Base-by-base conservation (phyloP, 1,140 invertebrate genomes). In the Hestina assimilis region DNA sequence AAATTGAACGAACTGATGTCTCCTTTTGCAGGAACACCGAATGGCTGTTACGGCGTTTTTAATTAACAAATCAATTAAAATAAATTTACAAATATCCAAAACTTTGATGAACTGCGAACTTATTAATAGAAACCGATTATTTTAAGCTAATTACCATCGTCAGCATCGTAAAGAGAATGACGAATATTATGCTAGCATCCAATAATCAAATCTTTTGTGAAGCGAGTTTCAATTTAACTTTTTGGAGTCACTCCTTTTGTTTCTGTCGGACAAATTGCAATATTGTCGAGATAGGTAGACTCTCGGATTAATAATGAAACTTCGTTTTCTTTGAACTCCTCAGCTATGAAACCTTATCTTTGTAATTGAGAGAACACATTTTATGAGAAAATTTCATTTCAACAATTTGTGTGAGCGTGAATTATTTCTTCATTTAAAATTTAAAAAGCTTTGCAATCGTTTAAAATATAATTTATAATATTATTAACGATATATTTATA, bases 151-250 rank as follows among this genome's bases (percentile, higher is more conserved):
- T 48, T 57, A 48, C 19, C 31, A 33, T 57, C 26, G 54, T 57
- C 48, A 57, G 26, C 17, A 23, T 41, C 50, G 38, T 57, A 45
- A 57, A 57, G 26, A 23, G 48, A 48, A 58, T 42, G 33, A 63
- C 47, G 46, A 56, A 57, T 52, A 58, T 58, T 56, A 24, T 40
- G 17, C 41, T 33, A n/a, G 4, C 31, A 12, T 26, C 9, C 21
- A 40, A 14, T 21, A 54, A 53, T 56, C 52, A 40, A 48, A 46
- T 47, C 57, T 47, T 55, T 54, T 52, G 54, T 45, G 14, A 19
- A 38, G 11, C 17, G 43, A 60, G 56, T 59, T 65, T 60, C 57
- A 65, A 65, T 65, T 65, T 56, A 59, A 65, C 52, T 55, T 63
- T 62, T 59, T 26, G 51, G 42, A 52, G 12, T 42, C 21, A 31